Base-by-base conservation (phyloP, 2,888 invertebrate genomes). In the Himalopsyche kuldschensis region DNA sequence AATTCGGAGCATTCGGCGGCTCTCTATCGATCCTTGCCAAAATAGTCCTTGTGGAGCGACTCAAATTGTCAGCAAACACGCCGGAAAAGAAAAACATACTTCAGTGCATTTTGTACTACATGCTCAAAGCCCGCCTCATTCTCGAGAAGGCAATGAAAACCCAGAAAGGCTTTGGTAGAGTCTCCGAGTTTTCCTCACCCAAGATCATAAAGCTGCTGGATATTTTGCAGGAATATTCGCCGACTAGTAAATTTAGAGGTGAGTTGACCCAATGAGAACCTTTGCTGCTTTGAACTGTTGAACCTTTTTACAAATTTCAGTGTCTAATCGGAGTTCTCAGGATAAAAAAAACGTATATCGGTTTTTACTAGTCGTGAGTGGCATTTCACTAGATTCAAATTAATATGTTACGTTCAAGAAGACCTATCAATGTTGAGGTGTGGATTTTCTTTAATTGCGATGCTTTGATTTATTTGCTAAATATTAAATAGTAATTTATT, bases 121-220 rank as follows among this genome's bases (percentile, higher is more conserved):
- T 90, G 5, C 89, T 88, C 83, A 90, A 90, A 79, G 90, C 93
- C 3, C 91, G 93, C 46, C 91, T 90, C 86, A 82, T 93, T 17
- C 88, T 95, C n/a, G 87, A 92, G 0, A 86, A 90, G 0, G 89
- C 91, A 20, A 92, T 95, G 93, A 86, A 87, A 17, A 84, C 87
- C 32, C 88, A 89, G 0, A 87, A 84, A 1, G 91, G 92, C 0
- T 90, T 90, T 41, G 88, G 92, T 0, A 90, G 89, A 87, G 93
- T 96, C 27, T 78, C 91, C 3, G 91, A 90, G 87, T 93, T 92
- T 89, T 94, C 95, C 0, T 94, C 94, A 0, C 90, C 94, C 20
- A 95, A 96, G 90, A 88, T 97, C 0, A 86, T 91, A 4, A 88
- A 91, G 48, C 88, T 97, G 46, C 88, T 97, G 1, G 89, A 92